Base-by-base conservation (phyloP, 2,797 vertebrate species). In the Myotis pilosus region DNA sequence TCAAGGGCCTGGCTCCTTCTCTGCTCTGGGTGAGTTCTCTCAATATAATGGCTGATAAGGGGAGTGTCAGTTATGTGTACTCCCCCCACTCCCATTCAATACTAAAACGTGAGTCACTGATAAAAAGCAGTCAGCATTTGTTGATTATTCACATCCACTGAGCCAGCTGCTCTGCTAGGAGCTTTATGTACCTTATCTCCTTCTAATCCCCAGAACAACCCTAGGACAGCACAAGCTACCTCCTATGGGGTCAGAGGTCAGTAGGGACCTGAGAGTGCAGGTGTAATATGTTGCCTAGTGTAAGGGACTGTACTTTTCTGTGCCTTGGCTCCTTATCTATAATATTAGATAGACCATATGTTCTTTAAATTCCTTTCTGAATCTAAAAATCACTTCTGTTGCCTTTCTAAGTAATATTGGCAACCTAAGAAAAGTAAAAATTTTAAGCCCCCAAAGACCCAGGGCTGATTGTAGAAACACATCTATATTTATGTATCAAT, bases 51-150 rank as follows among this genome's bases (percentile, higher is more conserved):
- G 62, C 75, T 3, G 76, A 95, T 55, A 91, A 94, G 33, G 44
- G 53, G 13, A 78, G 41, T 75, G 76, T 91, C 92, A 10, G 47
- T 94, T 95, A 64, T 88, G 76, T 80, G 38, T 76, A 38, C 20
- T 53, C n/a, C 28, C 47, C 20, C 30, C n/a, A 7, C 33, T 49
- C 4, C 15, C 74, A 79, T 89, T 92, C 47, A 44, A 12, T 84
- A 41, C 80, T 68, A 36, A 87, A 86, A 74, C 60, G 79, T 47
- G 80, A 94, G 76, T 74, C 80, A 78, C 80, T 87, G 89, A 95
- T 96, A 96, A 91, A 92, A 87, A 95, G 68, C 49, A 80, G 57
- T 25, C 41, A 83, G 66, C 36, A 53, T 51, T 28, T 51, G 71
- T 41, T 90, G 93, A 51, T 85, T 87, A 90, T 90, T 64, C 0